These are phyloP conservation scores for Ranitomeya variabilis DNA, from an alignment of 2,113 vertebrate species.

Conservation along the genomic window DNA sequence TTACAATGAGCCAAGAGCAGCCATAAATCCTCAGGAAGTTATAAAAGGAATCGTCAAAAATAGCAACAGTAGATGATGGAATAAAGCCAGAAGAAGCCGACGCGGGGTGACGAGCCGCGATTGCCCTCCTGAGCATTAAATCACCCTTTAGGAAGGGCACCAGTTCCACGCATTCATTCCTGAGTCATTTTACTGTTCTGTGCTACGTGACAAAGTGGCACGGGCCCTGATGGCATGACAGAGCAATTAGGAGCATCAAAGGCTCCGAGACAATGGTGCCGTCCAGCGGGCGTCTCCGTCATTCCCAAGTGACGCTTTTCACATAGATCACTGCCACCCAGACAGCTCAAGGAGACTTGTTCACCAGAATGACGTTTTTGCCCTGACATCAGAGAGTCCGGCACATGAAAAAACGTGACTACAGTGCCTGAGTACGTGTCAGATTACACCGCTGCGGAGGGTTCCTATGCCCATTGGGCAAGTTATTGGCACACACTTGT, in stretches of 20 bases:
- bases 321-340: slow-evolving; percentile 27
- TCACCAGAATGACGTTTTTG: background rate
- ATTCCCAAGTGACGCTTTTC: background rate
- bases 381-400: background rate
- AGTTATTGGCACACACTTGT: too few species aligned
- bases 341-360: background rate
- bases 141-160: slow-evolving; percentile 1
- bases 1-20: background rate
- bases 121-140: background rate
- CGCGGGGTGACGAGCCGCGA: background rate
- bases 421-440: background rate
- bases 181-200: background rate
- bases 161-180: background rate
- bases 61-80: background rate
- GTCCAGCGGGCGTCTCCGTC: slow-evolving; percentile 2
- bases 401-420: background rate
- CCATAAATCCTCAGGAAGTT: slow-evolving; percentile 28
- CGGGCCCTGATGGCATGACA: slow-evolving; percentile 11
- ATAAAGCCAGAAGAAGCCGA: background rate
- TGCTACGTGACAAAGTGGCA: slow-evolving; percentile 41
- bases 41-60: slow-evolving; percentile 11
- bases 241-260: slow-evolving; percentile 41
- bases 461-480: too few species aligned
- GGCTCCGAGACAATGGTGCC: slow-evolving; percentile 4
- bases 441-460: background rate